phyloP scores from a whole-genome alignment of 2,113 vertebrate genomes.

The Romanogobio albipinnatus region DNA sequence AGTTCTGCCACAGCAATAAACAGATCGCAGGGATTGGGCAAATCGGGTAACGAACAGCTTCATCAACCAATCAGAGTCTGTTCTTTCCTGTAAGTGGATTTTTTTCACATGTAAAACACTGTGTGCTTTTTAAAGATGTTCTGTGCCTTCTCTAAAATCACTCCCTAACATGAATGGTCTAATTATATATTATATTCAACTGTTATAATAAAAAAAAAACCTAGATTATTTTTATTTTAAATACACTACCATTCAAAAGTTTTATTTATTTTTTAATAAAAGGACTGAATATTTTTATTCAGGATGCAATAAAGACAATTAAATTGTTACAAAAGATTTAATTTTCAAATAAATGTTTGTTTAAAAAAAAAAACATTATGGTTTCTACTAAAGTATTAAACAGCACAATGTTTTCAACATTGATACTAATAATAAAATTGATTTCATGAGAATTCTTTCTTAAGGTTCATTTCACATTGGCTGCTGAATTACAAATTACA shows the following conservation, averaged over 20 bases:
- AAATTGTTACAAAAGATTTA: too few relatives aligned
- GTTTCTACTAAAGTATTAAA: too few relatives aligned
- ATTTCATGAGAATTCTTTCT: background rate
- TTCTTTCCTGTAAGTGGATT: background rate
- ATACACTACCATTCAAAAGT: too few relatives aligned
- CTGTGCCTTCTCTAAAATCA: background rate
- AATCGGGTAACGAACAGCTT: background rate
- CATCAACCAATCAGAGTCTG: conserved; percentile 9
- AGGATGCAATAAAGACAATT: background rate
- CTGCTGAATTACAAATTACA: background rate
- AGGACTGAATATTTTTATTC: background rate
- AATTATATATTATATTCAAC: background rate
- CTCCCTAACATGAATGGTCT: background rate
- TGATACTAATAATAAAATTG: background rate
- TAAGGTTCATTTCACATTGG: background rate
- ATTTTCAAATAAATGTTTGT: background rate
- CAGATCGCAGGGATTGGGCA: background rate
- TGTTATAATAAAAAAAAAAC: background rate
- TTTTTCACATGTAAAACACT: conserved; percentile 6
- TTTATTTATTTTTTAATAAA: too few relatives aligned
- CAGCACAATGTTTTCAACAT: background rate
- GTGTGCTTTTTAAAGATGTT: background rate
- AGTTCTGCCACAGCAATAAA: background rate
- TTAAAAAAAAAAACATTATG: background rate
- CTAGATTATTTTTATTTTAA: too few relatives aligned